These are phyloP conservation scores for Heliconius charithonia DNA, from an alignment of 2,888 invertebrate genomes.

Conservation along the genomic window DNA sequence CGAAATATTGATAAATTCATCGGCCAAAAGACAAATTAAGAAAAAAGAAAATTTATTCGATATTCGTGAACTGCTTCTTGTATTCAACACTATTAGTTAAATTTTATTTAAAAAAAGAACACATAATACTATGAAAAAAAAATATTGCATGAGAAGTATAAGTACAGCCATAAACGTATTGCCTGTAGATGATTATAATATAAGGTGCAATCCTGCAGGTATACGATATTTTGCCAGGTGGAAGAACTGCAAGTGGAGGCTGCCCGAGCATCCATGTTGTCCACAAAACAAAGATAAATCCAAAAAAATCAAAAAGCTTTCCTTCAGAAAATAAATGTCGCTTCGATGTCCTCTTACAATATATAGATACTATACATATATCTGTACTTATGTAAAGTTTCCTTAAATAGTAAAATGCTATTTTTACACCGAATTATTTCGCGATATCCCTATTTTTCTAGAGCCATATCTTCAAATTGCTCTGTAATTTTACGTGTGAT, in stretches of 20 bases:
- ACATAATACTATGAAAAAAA: conserved; percentile 47
- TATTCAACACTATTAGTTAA: conserved; percentile 17
- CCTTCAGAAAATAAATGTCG: conserved; percentile 79
- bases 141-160: conserved; percentile 65
- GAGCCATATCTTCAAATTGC: conserved; percentile 74
- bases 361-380: conserved; percentile 55
- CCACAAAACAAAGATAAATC: conserved; percentile 85
- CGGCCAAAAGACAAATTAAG: conserved; percentile 12
- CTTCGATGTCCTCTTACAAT: conserved; percentile 73
- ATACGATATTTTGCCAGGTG: conserved; percentile 93
- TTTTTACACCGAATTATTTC: conserved; percentile 76
- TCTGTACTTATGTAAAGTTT: conserved; percentile 76
- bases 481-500: conserved; percentile 73
- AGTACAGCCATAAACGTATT: conserved; percentile 66
- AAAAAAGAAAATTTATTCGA: conserved; percentile 38
- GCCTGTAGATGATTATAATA: conserved; percentile 82
- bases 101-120: conserved; percentile 23
- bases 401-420: conserved; percentile 76
- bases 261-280: conserved; percentile 87
- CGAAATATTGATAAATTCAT: conserved; percentile 27
- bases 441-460: conserved; percentile 60
- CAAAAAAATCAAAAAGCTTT: conserved; percentile 78
- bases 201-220: conserved; percentile 86
- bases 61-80: conserved; percentile 28
- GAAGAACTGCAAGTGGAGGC: conserved; percentile 92